Base-by-base conservation (phyloP, 2,797 vertebrate genomes). In the Sebastes cheni region DNA sequence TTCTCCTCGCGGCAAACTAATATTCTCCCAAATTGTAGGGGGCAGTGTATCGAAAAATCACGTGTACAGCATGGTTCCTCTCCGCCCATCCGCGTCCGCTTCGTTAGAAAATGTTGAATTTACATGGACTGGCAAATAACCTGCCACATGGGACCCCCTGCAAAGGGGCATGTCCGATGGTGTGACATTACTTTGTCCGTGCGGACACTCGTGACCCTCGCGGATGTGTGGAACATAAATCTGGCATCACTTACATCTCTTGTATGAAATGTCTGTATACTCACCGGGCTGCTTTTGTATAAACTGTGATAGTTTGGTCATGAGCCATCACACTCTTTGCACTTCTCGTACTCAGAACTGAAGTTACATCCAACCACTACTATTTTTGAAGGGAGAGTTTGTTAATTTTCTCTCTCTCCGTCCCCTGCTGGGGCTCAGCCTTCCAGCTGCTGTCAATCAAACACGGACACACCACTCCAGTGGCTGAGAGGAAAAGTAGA, bases 401-500 rank as follows among this genome's bases (percentile, higher is more conserved):
- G 46, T 52, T 52, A 0, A 50, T 80, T 84, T 74, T 84, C 23
- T 73, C 20, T 73, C 20, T 77, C 23, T 77, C n/a, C 23, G 29
- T 83, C 13, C 54, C 70, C 73, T 87, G 52, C 81, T 8, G 50
- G 46, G 30, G 71, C 25, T 81, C 66, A 70, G 69, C 59, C 71
- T 50, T 14, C 55, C 77, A 85, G 73, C 80, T 79, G 73, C 58
- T 74, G 73, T 76, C 82, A 80, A 80, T 89, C 79, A 80, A 72
- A 84, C 22, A 52, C 5, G 12, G 42, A 68, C 68, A 82, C 55
- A 36, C 25, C 42, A 18, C n/a, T 67, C 22, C 18, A 23, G 20
- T 72, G 10, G 22, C 23, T 72, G 22, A 59, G 72, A 75, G 34
- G 18, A 62, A 74, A 69, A 72, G 20, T 14, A 34, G 16, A 30